Base-by-base conservation (phyloP, 2,113 vertebrate species). In the Arenaria interpres region DNA sequence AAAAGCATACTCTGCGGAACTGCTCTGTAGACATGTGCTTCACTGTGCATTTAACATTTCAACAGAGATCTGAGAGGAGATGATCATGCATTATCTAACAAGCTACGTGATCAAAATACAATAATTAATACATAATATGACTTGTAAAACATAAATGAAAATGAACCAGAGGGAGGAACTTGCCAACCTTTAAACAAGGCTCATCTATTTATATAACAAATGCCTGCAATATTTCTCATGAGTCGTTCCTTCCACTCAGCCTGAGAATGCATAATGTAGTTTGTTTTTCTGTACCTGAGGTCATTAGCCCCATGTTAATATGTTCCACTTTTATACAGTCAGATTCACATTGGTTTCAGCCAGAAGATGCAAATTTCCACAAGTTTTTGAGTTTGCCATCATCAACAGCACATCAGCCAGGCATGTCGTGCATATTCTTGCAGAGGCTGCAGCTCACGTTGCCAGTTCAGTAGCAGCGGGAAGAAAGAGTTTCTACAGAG, bases 71-170 rank as follows among this genome's bases (percentile, higher is more conserved):
- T 88, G 33, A 80, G 50, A 72, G 57, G 37, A 63, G 71, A 85
- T 73, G 63, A 59, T 91, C 50, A 67, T 77, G 53, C 28, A 88
- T 90, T 95, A 83, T 85, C 81, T 96, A 94, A 93, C 60, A 95
- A 91, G 57, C 14, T 90, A 71, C 6, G 1, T 91, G 88, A 91
- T 88, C 67, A 85, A 95, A 97, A 94, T 90, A 90, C 50, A 88
- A 67, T 91, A 96, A 94, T 97, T 96, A 96, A 86, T 93, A 86
- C 79, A 94, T 83, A 89, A 88, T 79, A 59, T 59, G 41, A 46
- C 72, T 92, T 95, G 85, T 88, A 95, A 97, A 96, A 90, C 88
- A 95, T 74, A 93, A 95, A 91, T 90, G 57, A 85, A 79, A 91
- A 94, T 80, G 50, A 93, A 88, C 23, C 54, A 33, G 71, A 88